Evolutionary conservation across 1,140 invertebrate species (phyloP).

Genomic region (Centruroides vittatus): DNA sequence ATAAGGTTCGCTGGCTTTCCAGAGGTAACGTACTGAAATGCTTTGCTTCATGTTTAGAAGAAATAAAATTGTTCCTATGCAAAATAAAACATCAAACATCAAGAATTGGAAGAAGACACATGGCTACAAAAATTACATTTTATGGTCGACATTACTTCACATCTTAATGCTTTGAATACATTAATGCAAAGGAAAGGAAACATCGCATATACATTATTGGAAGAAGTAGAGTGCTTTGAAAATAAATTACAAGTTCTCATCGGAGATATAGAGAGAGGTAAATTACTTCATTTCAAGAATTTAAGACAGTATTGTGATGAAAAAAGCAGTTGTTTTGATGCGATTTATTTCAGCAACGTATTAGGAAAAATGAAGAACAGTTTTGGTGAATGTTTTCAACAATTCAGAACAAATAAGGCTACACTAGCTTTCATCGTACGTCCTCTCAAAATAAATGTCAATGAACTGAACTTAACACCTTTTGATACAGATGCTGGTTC

Average conservation of each 20-base stretch:
- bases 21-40: background rate
- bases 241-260: background rate
- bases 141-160: slow-evolving; percentile 1
- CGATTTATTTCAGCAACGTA: background rate
- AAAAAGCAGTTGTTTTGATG: background rate
- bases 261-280: background rate
- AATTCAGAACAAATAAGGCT: too few species aligned
- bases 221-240: background rate
- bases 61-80: background rate
- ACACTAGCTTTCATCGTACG: too few species aligned
- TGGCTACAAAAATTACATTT: slow-evolving; percentile 1
- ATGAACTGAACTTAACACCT: too few species aligned
- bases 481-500: too few species aligned
- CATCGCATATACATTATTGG: background rate
- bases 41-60: background rate
- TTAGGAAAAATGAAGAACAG: too few species aligned
- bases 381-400: too few species aligned
- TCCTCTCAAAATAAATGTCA: too few species aligned
- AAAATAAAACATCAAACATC: background rate
- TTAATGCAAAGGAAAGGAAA: background rate
- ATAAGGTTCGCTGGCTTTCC: slow-evolving; percentile 1
- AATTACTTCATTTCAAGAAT: background rate
- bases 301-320: background rate
- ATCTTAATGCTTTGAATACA: background rate
- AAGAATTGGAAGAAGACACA: background rate